Evolutionary conservation across 1,140 invertebrate species (phyloP).

Genomic region (Neodiprion lecontei): DNA sequence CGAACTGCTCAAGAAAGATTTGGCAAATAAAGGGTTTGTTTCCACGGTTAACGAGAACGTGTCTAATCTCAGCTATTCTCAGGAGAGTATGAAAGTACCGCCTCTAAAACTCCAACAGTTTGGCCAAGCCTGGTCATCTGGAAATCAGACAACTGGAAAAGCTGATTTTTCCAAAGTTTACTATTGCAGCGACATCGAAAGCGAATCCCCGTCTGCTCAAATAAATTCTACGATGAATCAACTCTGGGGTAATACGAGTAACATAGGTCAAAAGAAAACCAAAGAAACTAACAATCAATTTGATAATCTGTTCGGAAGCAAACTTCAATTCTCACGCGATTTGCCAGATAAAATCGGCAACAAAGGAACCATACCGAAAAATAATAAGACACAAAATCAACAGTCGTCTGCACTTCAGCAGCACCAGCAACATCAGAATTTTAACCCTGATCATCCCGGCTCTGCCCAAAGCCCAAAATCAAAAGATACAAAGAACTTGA

Average conservation of each 20-base stretch:
- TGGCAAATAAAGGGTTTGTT: not conserved
- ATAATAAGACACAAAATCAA: not conserved
- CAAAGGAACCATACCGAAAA: constrained; percentile 1
- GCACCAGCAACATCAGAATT: no score
- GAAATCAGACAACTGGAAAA: not conserved
- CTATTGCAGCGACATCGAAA: not conserved
- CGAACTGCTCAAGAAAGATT: constrained; percentile 28
- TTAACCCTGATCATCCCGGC: no score
- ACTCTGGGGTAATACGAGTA: not conserved
- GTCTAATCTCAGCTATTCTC: not conserved
- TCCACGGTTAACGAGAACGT: not conserved
- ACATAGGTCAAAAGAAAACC: not conserved
- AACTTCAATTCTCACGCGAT: not conserved
- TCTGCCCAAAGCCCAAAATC: no score
- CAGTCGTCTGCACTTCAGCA: no score
- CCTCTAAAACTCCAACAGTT: constrained; percentile 1
- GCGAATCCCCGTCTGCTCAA: not conserved
- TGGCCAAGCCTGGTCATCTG: constrained; percentile 3
- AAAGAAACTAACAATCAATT: not conserved
- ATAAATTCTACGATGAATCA: not conserved
- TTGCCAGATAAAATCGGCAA: not conserved
- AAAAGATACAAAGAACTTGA: no score
- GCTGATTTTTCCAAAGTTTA: not conserved
- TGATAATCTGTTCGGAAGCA: not conserved
- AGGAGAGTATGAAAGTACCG: not conserved